Conservation (phyloP, 2,888 invertebrate genomes). For the Harmothoe impar region DNA sequence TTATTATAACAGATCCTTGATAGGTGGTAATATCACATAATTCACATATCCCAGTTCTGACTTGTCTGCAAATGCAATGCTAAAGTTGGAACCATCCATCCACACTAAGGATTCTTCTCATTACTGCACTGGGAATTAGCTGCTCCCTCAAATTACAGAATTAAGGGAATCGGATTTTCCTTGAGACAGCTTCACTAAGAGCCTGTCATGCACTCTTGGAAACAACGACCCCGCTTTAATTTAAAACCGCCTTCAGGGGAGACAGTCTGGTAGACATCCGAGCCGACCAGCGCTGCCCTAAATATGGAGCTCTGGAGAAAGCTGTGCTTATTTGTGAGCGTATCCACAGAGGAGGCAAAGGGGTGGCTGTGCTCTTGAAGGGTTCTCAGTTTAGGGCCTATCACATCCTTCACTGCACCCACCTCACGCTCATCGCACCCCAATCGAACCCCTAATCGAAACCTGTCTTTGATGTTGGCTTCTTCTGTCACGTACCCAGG, state of each 20-base stretch:
- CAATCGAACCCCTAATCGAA: not conserved
- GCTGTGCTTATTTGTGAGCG: not conserved
- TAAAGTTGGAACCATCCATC: too few species aligned
- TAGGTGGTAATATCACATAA: too few species aligned
- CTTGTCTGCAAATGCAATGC: too few species aligned
- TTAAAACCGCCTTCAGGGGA: not conserved
- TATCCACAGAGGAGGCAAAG: not conserved
- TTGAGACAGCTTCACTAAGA: not conserved
- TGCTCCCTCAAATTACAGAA: slow-evolving; percentile 4
- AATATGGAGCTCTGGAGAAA: slow-evolving; percentile 1
- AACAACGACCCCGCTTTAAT: not conserved
- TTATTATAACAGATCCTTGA: too few species aligned
- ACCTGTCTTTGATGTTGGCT: not conserved
- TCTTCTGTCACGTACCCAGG: not conserved
- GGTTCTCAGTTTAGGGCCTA: slow-evolving; percentile 6
- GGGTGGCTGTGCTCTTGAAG: not conserved
- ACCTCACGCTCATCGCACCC: not conserved
- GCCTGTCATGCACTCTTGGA: not conserved
- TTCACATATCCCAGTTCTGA: too few species aligned
- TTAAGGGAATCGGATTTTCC: slow-evolving; percentile 9
- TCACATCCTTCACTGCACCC: slow-evolving; percentile 21
- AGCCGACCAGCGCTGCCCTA: not conserved
- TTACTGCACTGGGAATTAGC: not conserved
- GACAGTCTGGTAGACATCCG: not conserved
- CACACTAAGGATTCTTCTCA: not conserved